Evolutionary conservation across 2,888 invertebrate species (phyloP).

Genomic region (Hirudinaria manillensis): DNA sequence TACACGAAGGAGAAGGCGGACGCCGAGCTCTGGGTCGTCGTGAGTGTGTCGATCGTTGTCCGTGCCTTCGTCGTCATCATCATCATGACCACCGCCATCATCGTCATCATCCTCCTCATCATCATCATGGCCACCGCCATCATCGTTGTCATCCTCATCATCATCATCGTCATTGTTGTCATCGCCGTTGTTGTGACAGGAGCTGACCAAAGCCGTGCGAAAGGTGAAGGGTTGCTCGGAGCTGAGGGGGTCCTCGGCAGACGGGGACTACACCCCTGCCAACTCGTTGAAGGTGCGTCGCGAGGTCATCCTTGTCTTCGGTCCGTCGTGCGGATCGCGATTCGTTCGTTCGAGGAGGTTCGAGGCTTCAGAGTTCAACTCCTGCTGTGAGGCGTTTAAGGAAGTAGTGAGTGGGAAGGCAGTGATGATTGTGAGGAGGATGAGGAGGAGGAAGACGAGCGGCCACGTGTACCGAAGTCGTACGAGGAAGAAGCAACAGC

Average conservation of each 20-base stretch:
- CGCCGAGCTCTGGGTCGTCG: constrained; percentile 8
- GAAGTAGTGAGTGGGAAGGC: no score
- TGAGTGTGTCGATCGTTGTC: neutral
- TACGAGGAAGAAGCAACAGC: no score
- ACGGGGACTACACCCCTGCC: no score
- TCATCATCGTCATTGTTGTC: neutral
- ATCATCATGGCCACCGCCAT: neutral
- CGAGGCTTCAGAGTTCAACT: no score
- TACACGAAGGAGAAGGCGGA: neutral
- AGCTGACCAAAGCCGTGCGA: neutral
- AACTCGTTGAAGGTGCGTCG: no score
- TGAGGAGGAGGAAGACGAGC: no score
- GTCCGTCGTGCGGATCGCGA: neutral
- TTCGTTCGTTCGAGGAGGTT: neutral
- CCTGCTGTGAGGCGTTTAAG: no score
- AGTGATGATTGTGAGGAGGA: neutral
- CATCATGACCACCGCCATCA: neutral
- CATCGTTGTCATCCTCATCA: neutral
- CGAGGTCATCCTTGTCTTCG: neutral
- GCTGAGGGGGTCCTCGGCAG: no score
- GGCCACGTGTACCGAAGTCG: no score
- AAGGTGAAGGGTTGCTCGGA: no score
- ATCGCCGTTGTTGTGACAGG: neutral
- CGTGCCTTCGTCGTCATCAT: neutral
- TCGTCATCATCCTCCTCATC: neutral